Conservation (phyloP, 2,797 vertebrate species). For the Gymnothorax reevesii region DNA sequence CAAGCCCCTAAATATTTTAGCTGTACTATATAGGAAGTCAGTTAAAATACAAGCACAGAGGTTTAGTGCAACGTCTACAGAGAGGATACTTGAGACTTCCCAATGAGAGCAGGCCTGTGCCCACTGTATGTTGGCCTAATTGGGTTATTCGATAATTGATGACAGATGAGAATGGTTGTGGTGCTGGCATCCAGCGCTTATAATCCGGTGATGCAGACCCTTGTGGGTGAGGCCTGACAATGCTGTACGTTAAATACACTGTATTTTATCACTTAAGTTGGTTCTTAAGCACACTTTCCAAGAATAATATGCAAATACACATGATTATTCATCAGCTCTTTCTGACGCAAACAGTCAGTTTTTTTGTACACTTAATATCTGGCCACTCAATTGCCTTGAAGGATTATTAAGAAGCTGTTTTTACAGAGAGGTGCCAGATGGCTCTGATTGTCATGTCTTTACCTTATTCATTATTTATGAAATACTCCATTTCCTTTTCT, state of each 20-base stretch:
- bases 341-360: not conserved
- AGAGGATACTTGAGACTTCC: too few relatives aligned
- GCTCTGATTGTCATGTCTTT: not conserved
- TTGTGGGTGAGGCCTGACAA: too few relatives aligned
- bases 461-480: not conserved
- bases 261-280: not conserved
- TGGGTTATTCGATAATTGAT: too few relatives aligned
- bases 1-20: too few relatives aligned
- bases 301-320: not conserved
- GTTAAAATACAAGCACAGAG: too few relatives aligned
- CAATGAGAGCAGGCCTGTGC: too few relatives aligned
- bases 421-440: not conserved
- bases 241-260: not conserved
- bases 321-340: slow-evolving; percentile 14
- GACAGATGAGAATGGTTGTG: too few relatives aligned
- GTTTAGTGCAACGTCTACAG: too few relatives aligned
- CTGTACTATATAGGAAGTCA: too few relatives aligned
- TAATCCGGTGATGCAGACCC: too few relatives aligned
- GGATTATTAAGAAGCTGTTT: slow-evolving; percentile 9
- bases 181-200: too few relatives aligned
- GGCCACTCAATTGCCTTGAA: not conserved
- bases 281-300: not conserved
- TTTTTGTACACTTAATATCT: not conserved
- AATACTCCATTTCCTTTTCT: not conserved
- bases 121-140: too few relatives aligned